Percentiles rank a stretch among this genome's conserved stretches.
phyloP scores from a whole-genome alignment of 2,113 vertebrate genomes.

The Anhinga rufa region DNA sequence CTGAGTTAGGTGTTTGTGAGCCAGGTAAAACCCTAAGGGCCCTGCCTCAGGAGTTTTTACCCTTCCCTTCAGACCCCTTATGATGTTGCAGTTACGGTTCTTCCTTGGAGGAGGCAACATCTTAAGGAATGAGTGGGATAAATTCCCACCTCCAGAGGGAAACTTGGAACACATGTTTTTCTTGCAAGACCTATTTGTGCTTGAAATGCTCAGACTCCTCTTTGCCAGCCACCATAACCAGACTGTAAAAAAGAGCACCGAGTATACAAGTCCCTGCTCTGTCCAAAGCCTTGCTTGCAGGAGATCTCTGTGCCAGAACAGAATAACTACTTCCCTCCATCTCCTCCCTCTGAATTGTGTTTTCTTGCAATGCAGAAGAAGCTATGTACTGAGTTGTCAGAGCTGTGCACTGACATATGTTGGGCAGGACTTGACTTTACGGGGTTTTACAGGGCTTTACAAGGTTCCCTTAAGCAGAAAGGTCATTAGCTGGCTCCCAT shows the following conservation, averaged over 20 bases:
- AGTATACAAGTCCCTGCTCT: not conserved
- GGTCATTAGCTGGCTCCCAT: not conserved
- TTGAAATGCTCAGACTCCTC: not conserved
- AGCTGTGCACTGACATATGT: not conserved
- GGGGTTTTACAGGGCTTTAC: not conserved
- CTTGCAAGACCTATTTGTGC: not conserved
- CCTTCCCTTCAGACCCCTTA: not conserved
- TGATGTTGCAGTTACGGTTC: not conserved
- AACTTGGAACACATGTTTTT: not conserved
- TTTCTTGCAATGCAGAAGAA: not conserved
- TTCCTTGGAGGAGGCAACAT: not conserved
- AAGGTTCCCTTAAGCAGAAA: not conserved
- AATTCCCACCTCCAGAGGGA: not conserved
- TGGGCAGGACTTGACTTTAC: not conserved
- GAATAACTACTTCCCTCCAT: not conserved
- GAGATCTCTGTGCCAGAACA: not conserved
- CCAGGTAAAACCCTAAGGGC: not conserved
- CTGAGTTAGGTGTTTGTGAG: not conserved
- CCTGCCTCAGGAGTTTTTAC: not conserved
- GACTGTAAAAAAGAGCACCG: not conserved
- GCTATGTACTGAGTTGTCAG: not conserved
- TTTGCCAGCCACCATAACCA: not conserved
- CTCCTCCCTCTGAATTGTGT: not conserved
- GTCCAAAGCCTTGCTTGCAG: not conserved
- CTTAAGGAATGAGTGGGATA: not conserved